Conservation (phyloP, 2,888 invertebrate genomes). For the Platypus cylindrus region DNA sequence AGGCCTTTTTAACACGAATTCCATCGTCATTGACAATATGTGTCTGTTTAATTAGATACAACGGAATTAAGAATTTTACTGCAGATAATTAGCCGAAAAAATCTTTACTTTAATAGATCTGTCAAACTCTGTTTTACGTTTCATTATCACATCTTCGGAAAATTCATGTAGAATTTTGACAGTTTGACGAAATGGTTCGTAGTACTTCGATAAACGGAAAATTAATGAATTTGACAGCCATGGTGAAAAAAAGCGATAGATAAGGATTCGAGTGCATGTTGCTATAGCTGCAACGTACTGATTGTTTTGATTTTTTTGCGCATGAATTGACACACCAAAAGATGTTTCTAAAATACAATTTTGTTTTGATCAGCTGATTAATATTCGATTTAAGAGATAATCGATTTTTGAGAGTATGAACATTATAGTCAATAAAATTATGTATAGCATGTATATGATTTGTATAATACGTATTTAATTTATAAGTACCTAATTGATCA, state of each 20-base stretch:
- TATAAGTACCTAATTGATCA: too few species aligned
- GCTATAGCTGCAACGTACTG: constrained; percentile 37
- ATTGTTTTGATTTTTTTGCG: constrained; percentile 31
- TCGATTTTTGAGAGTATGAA: too few species aligned
- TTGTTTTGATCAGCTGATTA: too few species aligned
- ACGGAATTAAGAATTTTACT: not conserved
- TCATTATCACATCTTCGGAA: constrained; percentile 42
- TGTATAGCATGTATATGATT: too few species aligned
- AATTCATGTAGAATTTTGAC: constrained; percentile 41
- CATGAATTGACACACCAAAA: constrained; percentile 42
- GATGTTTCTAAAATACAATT: constrained; percentile 41
- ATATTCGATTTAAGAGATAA: too few species aligned
- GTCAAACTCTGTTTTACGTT: too few species aligned
- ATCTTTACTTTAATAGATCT: too few species aligned
- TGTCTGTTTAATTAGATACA: not conserved
- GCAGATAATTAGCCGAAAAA: too few species aligned
- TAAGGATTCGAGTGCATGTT: constrained; percentile 21
- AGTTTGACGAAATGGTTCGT: constrained; percentile 33
- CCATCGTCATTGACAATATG: constrained; percentile 16
- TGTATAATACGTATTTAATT: too few species aligned
- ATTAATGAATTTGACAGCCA: constrained; percentile 21
- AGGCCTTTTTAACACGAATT: constrained; percentile 19
- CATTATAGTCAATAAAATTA: too few species aligned
- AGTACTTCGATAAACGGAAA: constrained; percentile 20
- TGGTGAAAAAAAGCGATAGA: constrained; percentile 21